phyloP scores from a whole-genome alignment of 2,888 invertebrate genomes.

The Nemapogon koenigi region DNA sequence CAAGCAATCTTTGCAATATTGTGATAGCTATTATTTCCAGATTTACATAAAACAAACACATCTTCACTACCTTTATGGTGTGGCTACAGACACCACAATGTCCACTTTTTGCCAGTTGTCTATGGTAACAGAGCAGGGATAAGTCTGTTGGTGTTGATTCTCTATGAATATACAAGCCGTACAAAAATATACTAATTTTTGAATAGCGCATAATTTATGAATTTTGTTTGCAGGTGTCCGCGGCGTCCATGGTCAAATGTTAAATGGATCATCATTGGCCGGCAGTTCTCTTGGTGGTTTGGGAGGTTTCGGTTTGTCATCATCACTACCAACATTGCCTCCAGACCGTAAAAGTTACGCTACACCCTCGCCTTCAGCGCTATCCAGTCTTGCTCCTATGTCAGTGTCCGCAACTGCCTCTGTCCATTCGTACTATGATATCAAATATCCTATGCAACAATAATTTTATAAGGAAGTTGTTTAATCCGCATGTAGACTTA shows the following conservation, averaged over 20 bases:
- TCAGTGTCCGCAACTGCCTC: background rate
- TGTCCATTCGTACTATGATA: constrained; percentile 4
- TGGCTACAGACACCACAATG: too few relatives aligned
- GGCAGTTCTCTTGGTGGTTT: constrained; percentile 36
- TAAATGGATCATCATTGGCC: constrained; percentile 29
- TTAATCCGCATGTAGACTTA: too few relatives aligned
- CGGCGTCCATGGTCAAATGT: constrained; percentile 48
- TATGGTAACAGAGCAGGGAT: too few relatives aligned
- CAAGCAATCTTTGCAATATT: too few relatives aligned
- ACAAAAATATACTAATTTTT: background rate
- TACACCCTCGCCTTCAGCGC: constrained; percentile 57
- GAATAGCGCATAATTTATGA: constrained; percentile 18
- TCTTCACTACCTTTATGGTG: too few relatives aligned
- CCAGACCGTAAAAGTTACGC: constrained; percentile 67
- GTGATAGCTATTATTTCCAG: too few relatives aligned
- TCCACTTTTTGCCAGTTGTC: too few relatives aligned
- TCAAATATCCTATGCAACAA: constrained; percentile 7
- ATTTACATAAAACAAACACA: too few relatives aligned
- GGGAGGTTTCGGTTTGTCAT: constrained; percentile 40
- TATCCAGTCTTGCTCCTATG: constrained; percentile 32
- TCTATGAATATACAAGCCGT: too few relatives aligned
- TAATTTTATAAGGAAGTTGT: too few relatives aligned
- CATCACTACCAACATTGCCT: constrained; percentile 46
- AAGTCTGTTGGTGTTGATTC: too few relatives aligned
- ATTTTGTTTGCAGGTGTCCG: constrained; percentile 52